Evolutionary conservation across 1,140 invertebrate species (phyloP), one percentile per base, ranked within the genome.

Genomic region (Andrena cerasifolii): DNA sequence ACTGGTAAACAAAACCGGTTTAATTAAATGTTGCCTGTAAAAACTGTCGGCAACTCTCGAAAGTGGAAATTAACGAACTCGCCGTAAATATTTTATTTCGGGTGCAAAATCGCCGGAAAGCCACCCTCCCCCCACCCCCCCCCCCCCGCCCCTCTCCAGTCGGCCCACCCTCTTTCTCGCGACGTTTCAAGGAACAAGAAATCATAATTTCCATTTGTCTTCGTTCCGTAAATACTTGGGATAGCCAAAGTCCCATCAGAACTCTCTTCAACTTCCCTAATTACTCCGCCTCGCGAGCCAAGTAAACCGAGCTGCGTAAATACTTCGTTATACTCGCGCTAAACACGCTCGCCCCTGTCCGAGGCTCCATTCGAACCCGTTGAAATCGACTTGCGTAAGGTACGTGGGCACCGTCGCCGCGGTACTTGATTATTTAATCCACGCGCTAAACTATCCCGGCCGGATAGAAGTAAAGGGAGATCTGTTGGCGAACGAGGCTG

Each of bases 201-300:
- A 77, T 71, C 74, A 77, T 77, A 77, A 77, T 77, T 70, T 77
- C 66, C 74, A 77, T 77, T 77, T 77, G 66, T 77, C 74, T 77
- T 77, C 66, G 65, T 71, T 77, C 61, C 67, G 74, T 77, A 77
- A 77, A 77, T 77, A 77, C 31, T 71, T 77, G 26, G 66, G 74
- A 70, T 70, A 61, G 66, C 66, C 74, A 6, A 70, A 70, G 45
- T 59, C 66, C 65, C 66, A 71, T 77, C 74, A 71, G 31, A 77
- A 77, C 66, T 77, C 74, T 26, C 74, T 61, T 61, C 74, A 77
- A 77, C 74, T 77, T 70, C 56, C 14, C 74, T 77, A 77, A 77
- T 77, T 77, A 77, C 74, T 65, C 54, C 66, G 74, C 74, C 74
- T 61, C 24, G 53, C 45, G 74, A 47, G 54, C 74, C 73, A 26